phyloP scores from a whole-genome alignment of 2,113 vertebrate genomes.

The Hiodon alosoides region DNA sequence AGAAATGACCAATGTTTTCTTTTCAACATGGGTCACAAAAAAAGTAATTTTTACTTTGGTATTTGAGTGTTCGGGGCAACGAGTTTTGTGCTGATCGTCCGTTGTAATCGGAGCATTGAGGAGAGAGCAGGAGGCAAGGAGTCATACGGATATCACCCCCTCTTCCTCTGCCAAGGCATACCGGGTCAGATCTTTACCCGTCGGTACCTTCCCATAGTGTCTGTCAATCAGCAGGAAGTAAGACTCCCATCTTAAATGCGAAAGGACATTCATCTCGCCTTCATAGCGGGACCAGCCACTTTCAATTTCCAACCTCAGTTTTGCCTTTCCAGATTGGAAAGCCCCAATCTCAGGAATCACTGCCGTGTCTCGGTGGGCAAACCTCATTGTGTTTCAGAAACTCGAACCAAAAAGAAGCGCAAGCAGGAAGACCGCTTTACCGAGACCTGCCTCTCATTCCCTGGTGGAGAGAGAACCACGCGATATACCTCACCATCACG shows the following conservation, averaged over 20 bases:
- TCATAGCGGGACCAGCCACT: slow-evolving; percentile 15
- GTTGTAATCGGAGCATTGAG: slow-evolving; percentile 15
- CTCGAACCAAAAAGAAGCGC: slow-evolving; percentile 27
- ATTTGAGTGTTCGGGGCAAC: neutral
- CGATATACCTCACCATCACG: slow-evolving; percentile 54
- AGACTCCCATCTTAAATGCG: slow-evolving; percentile 14
- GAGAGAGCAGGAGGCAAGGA: neutral
- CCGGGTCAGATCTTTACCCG: neutral
- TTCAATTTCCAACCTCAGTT: slow-evolving; percentile 51
- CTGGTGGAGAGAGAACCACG: slow-evolving; percentile 43
- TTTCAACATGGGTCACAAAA: neutral
- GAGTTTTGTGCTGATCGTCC: slow-evolving; percentile 17
- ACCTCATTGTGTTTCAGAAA: slow-evolving; percentile 33
- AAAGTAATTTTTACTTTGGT: neutral
- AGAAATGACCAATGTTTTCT: no score
- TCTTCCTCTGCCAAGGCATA: neutral
- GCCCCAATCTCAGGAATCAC: slow-evolving; percentile 47
- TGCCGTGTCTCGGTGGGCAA: slow-evolving; percentile 34
- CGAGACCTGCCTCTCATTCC: slow-evolving; percentile 57
- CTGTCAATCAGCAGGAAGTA: slow-evolving; percentile 32
- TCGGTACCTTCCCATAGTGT: neutral
- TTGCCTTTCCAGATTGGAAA: slow-evolving; percentile 49
- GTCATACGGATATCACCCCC: neutral
- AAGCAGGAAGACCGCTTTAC: no score
- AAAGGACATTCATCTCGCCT: slow-evolving; percentile 9